These are phyloP conservation scores for Timema cristinae DNA, from an alignment of 2,888 invertebrate species.

Conservation along the genomic window DNA sequence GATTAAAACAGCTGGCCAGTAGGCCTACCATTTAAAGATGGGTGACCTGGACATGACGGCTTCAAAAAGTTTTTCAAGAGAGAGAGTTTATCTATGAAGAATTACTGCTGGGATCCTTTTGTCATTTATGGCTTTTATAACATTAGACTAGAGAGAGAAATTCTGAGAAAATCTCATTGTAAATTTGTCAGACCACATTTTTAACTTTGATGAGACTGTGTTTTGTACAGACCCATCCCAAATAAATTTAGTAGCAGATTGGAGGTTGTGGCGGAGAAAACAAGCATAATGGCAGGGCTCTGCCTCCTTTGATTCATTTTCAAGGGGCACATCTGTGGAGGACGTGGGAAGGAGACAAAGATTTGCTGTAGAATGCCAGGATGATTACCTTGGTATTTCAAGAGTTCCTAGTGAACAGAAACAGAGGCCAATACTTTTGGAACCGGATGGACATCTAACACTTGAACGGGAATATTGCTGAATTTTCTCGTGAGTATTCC, in stretches of 20 bases:
- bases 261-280: background rate
- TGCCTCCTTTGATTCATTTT: background rate
- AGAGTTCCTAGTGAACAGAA: background rate
- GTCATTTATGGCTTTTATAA: background rate
- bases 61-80: background rate
- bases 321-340: background rate
- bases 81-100: background rate
- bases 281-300: background rate
- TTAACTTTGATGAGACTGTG: background rate
- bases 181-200: background rate
- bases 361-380: background rate
- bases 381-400: background rate
- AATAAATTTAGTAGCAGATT: background rate
- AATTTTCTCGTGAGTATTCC: background rate
- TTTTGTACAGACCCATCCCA: background rate
- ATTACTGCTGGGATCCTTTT: background rate
- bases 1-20: background rate
- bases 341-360: background rate
- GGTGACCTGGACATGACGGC: background rate
- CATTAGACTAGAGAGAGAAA: background rate
- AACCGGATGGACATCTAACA: background rate
- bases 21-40: slow-evolving; percentile 1
- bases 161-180: background rate
- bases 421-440: background rate
- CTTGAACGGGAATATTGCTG: background rate